phyloP scores from a whole-genome alignment of 2,888 invertebrate species.

The Mythimna loreyi region DNA sequence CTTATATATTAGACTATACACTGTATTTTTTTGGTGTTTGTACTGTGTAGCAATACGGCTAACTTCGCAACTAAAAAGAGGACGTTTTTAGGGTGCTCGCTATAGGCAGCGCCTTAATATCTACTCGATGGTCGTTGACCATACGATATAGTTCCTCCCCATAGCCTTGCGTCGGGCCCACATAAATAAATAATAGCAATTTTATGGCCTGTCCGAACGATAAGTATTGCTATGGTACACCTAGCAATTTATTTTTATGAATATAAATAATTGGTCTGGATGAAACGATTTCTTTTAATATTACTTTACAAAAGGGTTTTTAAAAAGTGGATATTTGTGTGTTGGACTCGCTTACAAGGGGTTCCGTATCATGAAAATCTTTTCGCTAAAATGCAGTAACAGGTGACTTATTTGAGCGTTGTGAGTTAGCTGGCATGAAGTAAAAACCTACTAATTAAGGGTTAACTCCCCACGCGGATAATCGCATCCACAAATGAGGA shows the following conservation, averaged over 20 bases:
- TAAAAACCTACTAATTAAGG: too few relatives aligned
- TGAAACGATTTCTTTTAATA: background rate
- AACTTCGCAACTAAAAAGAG: too few relatives aligned
- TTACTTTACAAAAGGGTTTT: background rate
- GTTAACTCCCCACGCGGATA: too few relatives aligned
- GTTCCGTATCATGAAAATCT: background rate
- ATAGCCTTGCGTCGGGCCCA: constrained; percentile 28
- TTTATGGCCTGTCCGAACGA: background rate
- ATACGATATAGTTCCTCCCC: constrained; percentile 5
- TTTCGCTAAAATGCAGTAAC: too few relatives aligned
- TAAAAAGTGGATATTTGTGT: background rate
- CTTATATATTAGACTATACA: too few relatives aligned
- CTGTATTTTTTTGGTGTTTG: too few relatives aligned
- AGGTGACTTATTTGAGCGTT: too few relatives aligned
- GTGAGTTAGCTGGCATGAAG: too few relatives aligned
- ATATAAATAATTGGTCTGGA: background rate
- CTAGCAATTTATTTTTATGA: constrained; percentile 4
- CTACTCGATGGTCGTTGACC: constrained; percentile 23
- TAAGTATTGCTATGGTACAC: constrained; percentile 8
- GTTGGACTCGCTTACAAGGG: background rate
- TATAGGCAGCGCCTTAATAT: too few relatives aligned
- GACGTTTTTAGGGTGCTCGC: too few relatives aligned
- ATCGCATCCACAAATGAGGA: too few relatives aligned
- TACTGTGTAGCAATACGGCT: too few relatives aligned
- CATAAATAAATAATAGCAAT: constrained; percentile 25